Evolutionary conservation across 2,797 vertebrate species (phyloP), one percentile per base, ranked within the genome.

Genomic region (Enteromius mattozi): DNA sequence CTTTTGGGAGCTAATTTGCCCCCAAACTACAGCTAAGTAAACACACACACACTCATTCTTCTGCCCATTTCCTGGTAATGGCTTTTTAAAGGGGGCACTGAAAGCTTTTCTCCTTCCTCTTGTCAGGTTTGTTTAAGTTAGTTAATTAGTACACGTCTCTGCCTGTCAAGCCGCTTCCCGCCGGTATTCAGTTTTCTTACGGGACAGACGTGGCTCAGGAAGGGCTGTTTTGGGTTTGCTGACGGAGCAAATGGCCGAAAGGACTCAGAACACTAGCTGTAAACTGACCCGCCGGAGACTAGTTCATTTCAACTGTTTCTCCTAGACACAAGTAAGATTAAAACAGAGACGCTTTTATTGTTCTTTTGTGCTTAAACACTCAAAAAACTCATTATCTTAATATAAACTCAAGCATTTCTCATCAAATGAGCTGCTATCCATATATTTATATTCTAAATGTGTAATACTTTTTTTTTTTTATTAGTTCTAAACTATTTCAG

Each of bases 81-180:
- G 92, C 91, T 95, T 95, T 94, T 93, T 94, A 89, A 94, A 93
- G 88, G 88, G 88, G 78, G 61, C 91, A 87, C 85, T 95, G 93
- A 95, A 96, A 96, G 94, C 93, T 93, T 93, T 94, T 90, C 89
- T 91, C 63, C 63, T 54, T 88, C 83, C 80, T 83, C 89, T 88
- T 59, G 63, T 91, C 89, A 85, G 89, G 91, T 94, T 96, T 96
- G 92, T 95, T 96, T 96, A 95, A 96, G 94, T 89, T 93, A 92
- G 90, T 91, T 91, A 94, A 94, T 92, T 91, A 94, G 93, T 86
- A 89, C 90, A 92, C 92, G 92, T 92, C 91, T 91, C 88, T 86
- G 89, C 84, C 91, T 89, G 92, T 93, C 91, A 90, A 84, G 88
- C 88, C 86, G 91, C 91, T 89, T 90, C 91, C 89, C 83, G 88